Conservation (phyloP, 2,113 vertebrate genomes). For the Melanerpes aurifrons region DNA sequence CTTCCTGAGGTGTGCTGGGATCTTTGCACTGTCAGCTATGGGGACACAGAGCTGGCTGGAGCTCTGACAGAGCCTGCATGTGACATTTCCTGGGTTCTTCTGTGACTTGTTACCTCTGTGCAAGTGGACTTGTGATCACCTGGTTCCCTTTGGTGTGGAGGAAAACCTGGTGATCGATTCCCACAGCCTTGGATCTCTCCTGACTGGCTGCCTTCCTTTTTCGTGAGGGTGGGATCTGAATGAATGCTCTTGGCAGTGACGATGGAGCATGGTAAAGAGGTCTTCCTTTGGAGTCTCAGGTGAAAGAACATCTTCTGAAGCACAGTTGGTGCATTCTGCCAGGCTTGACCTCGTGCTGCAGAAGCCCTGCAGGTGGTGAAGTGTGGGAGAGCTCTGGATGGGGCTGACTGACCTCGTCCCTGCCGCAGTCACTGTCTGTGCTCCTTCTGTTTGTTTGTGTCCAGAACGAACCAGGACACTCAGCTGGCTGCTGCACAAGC, state of each 20-base stretch:
- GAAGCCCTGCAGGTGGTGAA: background rate
- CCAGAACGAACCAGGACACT: background rate
- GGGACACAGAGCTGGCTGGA: background rate
- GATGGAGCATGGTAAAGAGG: background rate
- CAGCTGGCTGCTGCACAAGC: background rate
- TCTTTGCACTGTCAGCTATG: background rate
- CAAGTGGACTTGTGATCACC: background rate
- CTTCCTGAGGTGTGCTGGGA: background rate
- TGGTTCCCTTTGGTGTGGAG: background rate
- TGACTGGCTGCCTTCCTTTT: background rate
- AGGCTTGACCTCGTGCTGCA: background rate
- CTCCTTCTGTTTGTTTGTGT: background rate
- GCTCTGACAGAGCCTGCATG: background rate
- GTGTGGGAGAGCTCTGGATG: background rate
- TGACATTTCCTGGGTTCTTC: background rate
- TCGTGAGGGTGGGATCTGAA: background rate
- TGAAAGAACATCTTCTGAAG: background rate
- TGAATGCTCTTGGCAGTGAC: background rate
- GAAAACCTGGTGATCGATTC: background rate
- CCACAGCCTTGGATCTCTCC: background rate
- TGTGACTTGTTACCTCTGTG: background rate
- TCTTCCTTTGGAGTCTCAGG: background rate
- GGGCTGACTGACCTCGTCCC: background rate
- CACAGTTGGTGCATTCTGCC: background rate
- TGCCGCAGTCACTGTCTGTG: accelerated